These are phyloP conservation scores for Fulmarus glacialis DNA, from an alignment of 2,113 vertebrate genomes.

Conservation along the genomic window DNA sequence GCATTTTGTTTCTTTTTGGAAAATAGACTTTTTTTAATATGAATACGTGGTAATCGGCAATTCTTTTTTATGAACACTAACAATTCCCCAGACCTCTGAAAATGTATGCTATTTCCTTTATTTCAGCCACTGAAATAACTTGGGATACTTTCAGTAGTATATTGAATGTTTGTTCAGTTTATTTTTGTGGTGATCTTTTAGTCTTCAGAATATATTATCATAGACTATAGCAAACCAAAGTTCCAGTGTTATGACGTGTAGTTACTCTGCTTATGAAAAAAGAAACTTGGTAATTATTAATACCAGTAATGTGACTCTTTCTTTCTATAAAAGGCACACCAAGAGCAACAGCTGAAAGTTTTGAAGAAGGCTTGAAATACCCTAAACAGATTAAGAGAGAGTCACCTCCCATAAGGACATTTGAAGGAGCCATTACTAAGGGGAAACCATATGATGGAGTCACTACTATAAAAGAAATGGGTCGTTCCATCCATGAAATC, in stretches of 20 bases:
- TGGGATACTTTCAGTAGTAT: neutral
- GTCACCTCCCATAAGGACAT: conserved; percentile 91
- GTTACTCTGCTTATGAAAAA: neutral
- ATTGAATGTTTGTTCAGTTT: neutral
- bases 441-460: conserved; percentile 94
- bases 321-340: conserved; percentile 85
- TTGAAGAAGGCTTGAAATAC: conserved; percentile 93
- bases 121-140: neutral
- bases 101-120: neutral
- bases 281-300: neutral
- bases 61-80: neutral
- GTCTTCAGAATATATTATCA: neutral
- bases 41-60: neutral
- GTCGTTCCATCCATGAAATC: conserved; percentile 97
- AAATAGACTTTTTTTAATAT: neutral
- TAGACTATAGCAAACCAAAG: neutral
- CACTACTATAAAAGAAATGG: conserved; percentile 97
- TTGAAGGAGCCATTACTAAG: conserved; percentile 94
- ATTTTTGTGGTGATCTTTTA: neutral
- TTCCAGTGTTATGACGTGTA: neutral
- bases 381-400: conserved; percentile 95
- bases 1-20: neutral
- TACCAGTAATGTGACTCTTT: neutral
- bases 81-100: neutral
- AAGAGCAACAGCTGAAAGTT: conserved; percentile 86